A percentile compares a stretch with the other conserved stretches of the same genome.
Evolutionary conservation across 1,140 invertebrate genomes (phyloP).

Genomic region (Asbolus verrucosus): DNA sequence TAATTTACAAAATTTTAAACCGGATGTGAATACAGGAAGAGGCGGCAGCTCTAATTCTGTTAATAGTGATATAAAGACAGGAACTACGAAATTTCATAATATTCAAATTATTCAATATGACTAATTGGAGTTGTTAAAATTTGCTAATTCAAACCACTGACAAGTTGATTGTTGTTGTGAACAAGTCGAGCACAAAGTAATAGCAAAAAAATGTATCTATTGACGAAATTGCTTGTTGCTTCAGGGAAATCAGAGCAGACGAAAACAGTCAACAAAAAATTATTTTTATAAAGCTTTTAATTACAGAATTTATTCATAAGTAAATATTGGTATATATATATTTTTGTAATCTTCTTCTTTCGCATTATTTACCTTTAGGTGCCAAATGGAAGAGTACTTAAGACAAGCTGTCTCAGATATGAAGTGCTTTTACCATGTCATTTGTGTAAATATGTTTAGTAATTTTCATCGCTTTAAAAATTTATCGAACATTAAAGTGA

Average conservation of each 20-base stretch:
- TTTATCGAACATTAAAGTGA: too few species aligned
- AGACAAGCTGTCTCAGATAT: slow-evolving; percentile 10
- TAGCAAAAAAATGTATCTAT: too few species aligned
- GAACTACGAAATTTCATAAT: neutral
- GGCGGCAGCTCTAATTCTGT: neutral
- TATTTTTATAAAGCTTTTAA: too few species aligned
- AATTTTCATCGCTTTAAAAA: neutral
- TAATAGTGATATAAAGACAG: neutral
- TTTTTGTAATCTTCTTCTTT: too few species aligned
- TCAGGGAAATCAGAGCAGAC: too few species aligned
- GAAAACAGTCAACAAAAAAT: too few species aligned
- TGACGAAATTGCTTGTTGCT: too few species aligned
- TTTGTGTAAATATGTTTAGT: slow-evolving; percentile 13
- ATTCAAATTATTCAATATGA: neutral
- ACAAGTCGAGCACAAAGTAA: too few species aligned
- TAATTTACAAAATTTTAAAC: neutral
- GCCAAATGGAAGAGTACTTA: slow-evolving; percentile 20
- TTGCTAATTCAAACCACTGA: neutral
- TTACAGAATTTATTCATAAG: too few species aligned
- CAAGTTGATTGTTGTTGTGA: neutral
- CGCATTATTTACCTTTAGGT: slow-evolving; percentile 2
- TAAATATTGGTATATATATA: too few species aligned
- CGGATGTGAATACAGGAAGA: neutral
- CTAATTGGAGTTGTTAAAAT: neutral
- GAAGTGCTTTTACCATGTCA: neutral